Evolutionary conservation across 92 coral and sea anemone genomes (phyloP).

Genomic region (Montipora capitata): DNA sequence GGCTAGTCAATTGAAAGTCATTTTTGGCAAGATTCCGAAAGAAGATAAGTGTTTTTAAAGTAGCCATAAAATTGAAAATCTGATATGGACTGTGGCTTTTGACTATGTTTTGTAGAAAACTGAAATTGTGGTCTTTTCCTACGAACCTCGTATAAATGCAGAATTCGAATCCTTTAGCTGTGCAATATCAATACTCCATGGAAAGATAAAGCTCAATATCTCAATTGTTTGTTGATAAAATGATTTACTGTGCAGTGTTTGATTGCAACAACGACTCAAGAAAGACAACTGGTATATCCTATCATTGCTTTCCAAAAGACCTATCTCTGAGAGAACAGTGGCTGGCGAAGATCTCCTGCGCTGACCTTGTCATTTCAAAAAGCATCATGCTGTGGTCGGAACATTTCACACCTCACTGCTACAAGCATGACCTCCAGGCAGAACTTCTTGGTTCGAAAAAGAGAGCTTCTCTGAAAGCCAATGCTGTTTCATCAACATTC

Average conservation of each 20-base stretch:
- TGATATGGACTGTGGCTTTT: conserved; percentile 4
- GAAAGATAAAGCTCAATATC: background rate
- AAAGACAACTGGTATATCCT: no score
- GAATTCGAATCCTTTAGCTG: background rate
- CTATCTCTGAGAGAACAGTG: conserved; percentile 1
- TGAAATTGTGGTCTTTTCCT: background rate
- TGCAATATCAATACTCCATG: background rate
- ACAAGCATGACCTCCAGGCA: conserved; percentile 40
- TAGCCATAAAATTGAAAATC: background rate
- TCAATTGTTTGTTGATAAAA: background rate
- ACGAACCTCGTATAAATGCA: background rate
- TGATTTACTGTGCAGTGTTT: conserved; percentile 21
- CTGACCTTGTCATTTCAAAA: conserved; percentile 6
- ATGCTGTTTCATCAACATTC: conserved; percentile 7
- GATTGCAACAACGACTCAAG: conserved; percentile 44
- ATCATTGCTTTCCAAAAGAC: conserved; percentile 16
- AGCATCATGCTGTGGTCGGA: conserved; percentile 38
- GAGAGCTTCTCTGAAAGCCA: conserved; percentile 1
- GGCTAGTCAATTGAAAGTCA: background rate
- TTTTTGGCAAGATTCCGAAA: background rate
- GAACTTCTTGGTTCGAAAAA: conserved; percentile 30
- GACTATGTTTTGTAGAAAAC: background rate
- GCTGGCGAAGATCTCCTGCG: conserved; percentile 11
- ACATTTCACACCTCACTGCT: conserved; percentile 45
- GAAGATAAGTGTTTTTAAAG: background rate